phyloP scores from a whole-genome alignment of 2,888 invertebrate species.

The Charanyca ferruginea region DNA sequence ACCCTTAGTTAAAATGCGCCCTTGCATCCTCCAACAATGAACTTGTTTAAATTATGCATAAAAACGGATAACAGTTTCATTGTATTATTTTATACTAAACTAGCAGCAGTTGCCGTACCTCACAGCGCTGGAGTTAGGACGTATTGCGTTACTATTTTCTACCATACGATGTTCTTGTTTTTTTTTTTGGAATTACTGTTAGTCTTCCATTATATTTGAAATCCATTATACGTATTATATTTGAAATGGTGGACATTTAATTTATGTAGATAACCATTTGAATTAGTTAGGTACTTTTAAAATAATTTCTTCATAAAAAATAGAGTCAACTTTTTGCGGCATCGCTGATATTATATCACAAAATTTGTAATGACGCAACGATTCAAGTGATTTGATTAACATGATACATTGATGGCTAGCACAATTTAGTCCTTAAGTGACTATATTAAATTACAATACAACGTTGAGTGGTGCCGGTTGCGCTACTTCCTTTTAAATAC shows the following conservation, averaged over 20 bases:
- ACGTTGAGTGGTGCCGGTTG: slow-evolving; percentile 7
- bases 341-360: background rate
- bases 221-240: too few species aligned
- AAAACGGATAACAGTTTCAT: background rate
- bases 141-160: background rate
- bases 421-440: slow-evolving; percentile 25
- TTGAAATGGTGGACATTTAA: too few species aligned
- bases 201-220: background rate
- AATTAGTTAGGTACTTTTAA: background rate
- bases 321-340: background rate
- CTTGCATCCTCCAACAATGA: background rate
- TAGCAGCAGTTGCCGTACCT: background rate
- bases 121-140: too few species aligned
- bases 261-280: background rate
- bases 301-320: background rate
- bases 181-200: background rate
- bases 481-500: slow-evolving; percentile 7
- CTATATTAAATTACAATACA: slow-evolving; percentile 27
- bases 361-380: background rate
- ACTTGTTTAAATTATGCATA: background rate
- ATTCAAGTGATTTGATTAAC: background rate
- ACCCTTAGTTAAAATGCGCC: background rate
- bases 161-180: too few species aligned
- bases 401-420: background rate
- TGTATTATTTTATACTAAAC: background rate